These are phyloP conservation scores for Drosophila antonietae DNA, from an alignment of 2,888 invertebrate species.

Conservation along the genomic window DNA sequence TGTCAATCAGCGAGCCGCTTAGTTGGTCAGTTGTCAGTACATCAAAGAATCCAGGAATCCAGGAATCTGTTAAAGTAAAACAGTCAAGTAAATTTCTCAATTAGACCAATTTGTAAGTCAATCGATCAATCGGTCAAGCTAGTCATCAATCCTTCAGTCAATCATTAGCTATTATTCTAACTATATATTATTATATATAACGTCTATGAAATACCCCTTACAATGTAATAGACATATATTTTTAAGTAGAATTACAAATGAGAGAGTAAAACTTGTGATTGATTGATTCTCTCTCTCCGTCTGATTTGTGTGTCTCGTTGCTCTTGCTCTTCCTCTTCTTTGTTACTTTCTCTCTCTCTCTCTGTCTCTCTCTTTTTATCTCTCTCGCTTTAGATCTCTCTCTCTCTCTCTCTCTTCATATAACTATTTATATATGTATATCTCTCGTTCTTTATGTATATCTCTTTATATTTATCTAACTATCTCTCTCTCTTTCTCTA, in stretches of 20 bases:
- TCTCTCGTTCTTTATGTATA: neutral
- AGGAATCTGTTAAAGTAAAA: no score
- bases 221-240: neutral
- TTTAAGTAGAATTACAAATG: no score
- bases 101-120: neutral
- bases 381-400: neutral
- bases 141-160: no score
- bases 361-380: neutral
- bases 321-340: neutral
- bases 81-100: no score
- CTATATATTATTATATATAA: no score
- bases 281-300: no score
- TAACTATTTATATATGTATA: neutral
- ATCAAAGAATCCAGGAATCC: no score
- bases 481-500: neutral
- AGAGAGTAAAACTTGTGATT: no score
- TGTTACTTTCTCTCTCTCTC: neutral
- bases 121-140: neutral
- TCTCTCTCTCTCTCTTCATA: no score
- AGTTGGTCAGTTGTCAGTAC: neutral
- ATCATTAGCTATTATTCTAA: no score
- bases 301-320: no score
- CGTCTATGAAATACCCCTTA: neutral
- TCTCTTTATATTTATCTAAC: neutral
- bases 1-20: neutral